Evolutionary conservation across 2,888 invertebrate species (phyloP).

Genomic region (Latrodectus hesperus): DNA sequence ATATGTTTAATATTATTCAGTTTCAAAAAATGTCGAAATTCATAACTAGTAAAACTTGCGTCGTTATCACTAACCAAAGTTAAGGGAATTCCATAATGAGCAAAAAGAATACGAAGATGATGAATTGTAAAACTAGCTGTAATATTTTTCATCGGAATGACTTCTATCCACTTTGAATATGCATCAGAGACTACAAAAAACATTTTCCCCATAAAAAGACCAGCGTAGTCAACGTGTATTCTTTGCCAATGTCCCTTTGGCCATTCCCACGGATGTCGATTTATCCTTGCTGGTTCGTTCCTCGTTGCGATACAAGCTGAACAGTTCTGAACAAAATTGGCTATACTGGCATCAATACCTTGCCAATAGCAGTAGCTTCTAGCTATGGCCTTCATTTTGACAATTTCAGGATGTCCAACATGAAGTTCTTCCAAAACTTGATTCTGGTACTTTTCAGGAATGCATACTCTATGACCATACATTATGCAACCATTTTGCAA

Average conservation of each 20-base stretch:
- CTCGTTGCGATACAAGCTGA: conserved; percentile 26
- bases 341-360: conserved; percentile 24
- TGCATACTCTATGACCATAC: conserved; percentile 53
- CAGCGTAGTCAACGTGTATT: conserved; percentile 74
- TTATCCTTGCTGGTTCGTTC: conserved; percentile 28
- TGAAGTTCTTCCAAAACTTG: conserved; percentile 23
- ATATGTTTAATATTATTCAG: conserved; percentile 68
- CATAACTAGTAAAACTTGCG: too few species aligned
- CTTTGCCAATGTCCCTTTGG: conserved; percentile 73
- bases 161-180: conserved; percentile 74
- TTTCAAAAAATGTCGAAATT: conserved; percentile 32
- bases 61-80: conserved; percentile 53
- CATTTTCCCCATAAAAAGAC: conserved; percentile 61
- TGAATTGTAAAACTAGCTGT: conserved; percentile 36
- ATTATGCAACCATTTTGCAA: conserved; percentile 53
- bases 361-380: conserved; percentile 28
- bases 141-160: conserved; percentile 32
- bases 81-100: conserved; percentile 47
- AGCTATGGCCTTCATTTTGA: conserved; percentile 26
- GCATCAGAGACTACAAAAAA: conserved; percentile 75
- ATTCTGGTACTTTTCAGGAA: conserved; percentile 51
- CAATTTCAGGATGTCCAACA: conserved; percentile 57
- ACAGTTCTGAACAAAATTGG: conserved; percentile 26
- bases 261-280: conserved; percentile 28
- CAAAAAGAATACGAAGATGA: conserved; percentile 39